Base-by-base conservation (phyloP, 2,888 invertebrate species). In the Tetramorium bicarinatum region DNA sequence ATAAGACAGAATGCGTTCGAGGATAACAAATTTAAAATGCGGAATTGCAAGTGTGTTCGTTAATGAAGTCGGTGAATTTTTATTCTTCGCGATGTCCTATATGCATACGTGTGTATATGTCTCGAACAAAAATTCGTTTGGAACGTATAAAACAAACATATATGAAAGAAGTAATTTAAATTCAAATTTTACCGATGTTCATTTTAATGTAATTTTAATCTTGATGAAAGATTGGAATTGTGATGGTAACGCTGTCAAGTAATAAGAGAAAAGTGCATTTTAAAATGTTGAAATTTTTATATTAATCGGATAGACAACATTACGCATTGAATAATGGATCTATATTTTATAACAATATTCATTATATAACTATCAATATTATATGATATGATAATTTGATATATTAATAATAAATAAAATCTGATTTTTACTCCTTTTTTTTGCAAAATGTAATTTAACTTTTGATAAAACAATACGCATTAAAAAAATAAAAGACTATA, bases 181-280 rank as follows among this genome's bases (percentile, higher is more conserved):
- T 79, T 69, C 79, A 71, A 71, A 79, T 79, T 71, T 79, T 71
- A 59, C 59, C 47, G 59, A 71, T 76, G 64, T 52, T 56, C 47
- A 62, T 69, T 79, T 71, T 79, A 79, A 79, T 79, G 56, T 79
- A 79, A 71, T 80, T 72, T 80, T 80, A 56, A 64, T 59, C 47
- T 79, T 59, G 47, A 71, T 34, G 59, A 34, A 59, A 79, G 47
- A 79, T 80, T 80, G 47, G 72, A 59, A 49, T 71, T 49, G 47
- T 29, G 59, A 21, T 61, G 18, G 47, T 49, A 72, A 80, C 29
- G 44, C 25, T 67, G 41, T 7, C 29, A 49, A 21, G 47, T 80
- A 61, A 61, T 59, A 71, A 59, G 44, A 71, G 54, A 41, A 77
- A 67, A 56, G n/a, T 54, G 44, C 54, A 67, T 67, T 77, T 54